A percentile compares a stretch with the other conserved stretches of the same genome.
Conservation (phyloP, 2,797 vertebrate genomes). For the Onychomys leucogaster region DNA sequence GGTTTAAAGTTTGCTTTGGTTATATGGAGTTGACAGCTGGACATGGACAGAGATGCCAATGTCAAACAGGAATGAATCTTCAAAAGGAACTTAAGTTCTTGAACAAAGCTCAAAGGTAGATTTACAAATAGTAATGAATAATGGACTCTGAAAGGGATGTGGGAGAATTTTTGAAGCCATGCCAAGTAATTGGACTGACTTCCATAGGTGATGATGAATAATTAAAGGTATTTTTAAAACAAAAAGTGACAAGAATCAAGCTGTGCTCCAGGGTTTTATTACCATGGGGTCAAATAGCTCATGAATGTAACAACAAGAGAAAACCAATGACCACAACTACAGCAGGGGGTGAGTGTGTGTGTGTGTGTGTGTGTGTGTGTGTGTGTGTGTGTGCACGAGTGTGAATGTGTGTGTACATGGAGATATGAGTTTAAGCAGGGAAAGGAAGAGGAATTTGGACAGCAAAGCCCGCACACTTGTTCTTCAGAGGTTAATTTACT, state of each 20-base stretch:
- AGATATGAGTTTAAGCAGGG: not conserved
- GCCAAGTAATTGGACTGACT: conserved; percentile 5
- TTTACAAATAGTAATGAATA: not conserved
- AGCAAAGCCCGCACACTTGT: not conserved
- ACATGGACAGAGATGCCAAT: not conserved
- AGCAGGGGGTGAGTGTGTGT: not conserved
- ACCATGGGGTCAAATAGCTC: not conserved
- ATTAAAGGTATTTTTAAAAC: not conserved
- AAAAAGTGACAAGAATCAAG: not conserved
- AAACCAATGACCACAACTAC: not conserved
- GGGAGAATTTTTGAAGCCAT: not conserved
- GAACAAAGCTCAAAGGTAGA: not conserved
- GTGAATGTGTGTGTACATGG: not conserved
- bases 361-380: not conserved
- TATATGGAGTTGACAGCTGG: not conserved
- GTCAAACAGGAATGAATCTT: not conserved
- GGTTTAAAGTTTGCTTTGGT: not conserved
- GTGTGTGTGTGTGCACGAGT: not conserved
- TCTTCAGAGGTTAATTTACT: conserved; percentile 71
- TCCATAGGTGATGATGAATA: not conserved
- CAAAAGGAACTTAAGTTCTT: not conserved
- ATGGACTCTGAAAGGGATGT: conserved; percentile 3
- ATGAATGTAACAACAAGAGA: not conserved
- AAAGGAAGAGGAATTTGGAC: conserved; percentile 13
- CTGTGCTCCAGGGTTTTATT: not conserved